Base-by-base conservation (phyloP, 1,140 invertebrate genomes). In the Kradibia gibbosae region DNA sequence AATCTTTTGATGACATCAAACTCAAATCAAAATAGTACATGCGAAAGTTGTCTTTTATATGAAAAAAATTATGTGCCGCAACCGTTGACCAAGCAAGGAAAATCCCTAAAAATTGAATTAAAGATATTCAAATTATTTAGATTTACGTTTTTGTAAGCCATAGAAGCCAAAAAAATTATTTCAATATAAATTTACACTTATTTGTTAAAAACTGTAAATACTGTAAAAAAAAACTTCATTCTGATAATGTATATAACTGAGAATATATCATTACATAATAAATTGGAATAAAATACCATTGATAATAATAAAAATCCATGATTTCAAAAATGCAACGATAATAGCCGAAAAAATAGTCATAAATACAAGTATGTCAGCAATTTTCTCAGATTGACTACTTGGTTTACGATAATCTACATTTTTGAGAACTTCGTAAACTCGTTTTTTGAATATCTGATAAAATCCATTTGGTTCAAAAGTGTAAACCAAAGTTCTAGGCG, bases 1-100 rank as follows among this genome's bases (percentile, higher is more conserved):
- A 97, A 80, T 96, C 93, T 79, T 94, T 92, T n/a, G 93, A 94
- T 3, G 94, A 93, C 88, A 95, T 88, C 72, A 94, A 86, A 42
- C 91, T 90, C 20, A 97, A 87, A 86, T 97, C 95, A 80, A 95
- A 96, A 55, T 95, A 93, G 86, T 95, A 96, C 94, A 96, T 96
- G 65, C 96, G 93, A 92, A 95, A 96, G 86, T 93, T 96, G 86
- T 97, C 94, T 31, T 92, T 93, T 85, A 94, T 92, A 87, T 98
- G 96, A 71, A 97, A 94, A 86, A 95, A 98, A 89, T 97, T 98
- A 86, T 98, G 96, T 0, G 93, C 93, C 31, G 91, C 92, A 42
- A 94, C 92, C 20, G 91, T 88, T 0, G 93, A 90, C 87, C 94
- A 93, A 36, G 90, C 89, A 1, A 97, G 86, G 31, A 92, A 88